Evolutionary conservation across 2,113 vertebrate species (phyloP).

Genomic region (Pygoscelis adeliae): DNA sequence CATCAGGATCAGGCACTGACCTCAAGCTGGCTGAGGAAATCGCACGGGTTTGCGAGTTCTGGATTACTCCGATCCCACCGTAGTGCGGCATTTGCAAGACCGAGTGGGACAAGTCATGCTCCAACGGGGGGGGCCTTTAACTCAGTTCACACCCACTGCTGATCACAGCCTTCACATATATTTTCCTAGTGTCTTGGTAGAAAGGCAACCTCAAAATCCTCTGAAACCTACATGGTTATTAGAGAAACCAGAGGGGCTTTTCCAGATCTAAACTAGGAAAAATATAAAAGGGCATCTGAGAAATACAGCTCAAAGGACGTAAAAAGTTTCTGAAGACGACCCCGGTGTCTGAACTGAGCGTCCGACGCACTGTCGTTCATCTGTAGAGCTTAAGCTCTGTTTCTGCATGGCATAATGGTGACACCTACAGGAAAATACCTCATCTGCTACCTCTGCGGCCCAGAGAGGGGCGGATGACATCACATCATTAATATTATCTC

Average conservation of each 20-base stretch:
- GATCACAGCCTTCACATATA: not conserved
- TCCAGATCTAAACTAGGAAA: not conserved
- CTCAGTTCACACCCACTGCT: not conserved
- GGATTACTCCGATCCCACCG: not conserved
- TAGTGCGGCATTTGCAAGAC: not conserved
- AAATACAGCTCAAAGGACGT: not conserved
- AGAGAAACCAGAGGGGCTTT: not conserved
- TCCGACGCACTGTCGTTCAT: rapidly evolving
- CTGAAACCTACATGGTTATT: not conserved
- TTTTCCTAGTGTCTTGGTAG: not conserved
- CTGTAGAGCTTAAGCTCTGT: not conserved
- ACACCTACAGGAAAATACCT: conserved; percentile 55
- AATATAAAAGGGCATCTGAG: not conserved
- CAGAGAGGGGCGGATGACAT: not conserved
- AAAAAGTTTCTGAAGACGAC: not conserved
- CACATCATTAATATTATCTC: not conserved
- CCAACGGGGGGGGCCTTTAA: not conserved
- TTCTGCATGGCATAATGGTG: not conserved
- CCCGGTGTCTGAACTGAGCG: rapidly evolving
- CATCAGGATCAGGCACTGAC: not conserved
- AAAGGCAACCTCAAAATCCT: not conserved
- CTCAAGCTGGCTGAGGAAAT: not conserved
- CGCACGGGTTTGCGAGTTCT: not conserved
- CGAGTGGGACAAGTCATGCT: not conserved
- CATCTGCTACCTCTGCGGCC: not conserved